Conservation (phyloP, 2,888 invertebrate species). For the Danaus chrysippus region DNA sequence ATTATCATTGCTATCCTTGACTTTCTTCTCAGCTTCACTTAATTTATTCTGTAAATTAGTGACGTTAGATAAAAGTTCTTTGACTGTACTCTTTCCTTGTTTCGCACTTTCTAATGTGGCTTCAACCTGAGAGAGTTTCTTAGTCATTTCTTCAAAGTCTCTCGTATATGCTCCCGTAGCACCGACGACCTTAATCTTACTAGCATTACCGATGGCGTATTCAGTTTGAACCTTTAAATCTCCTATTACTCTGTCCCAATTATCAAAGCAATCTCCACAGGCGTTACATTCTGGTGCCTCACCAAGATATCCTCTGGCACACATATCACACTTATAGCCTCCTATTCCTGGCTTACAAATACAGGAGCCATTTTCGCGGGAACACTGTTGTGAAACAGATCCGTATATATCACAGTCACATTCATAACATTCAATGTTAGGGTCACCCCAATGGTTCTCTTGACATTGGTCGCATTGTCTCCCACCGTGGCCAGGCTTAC, state of each 20-base stretch:
- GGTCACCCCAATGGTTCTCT: constrained; percentile 96
- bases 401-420: constrained; percentile 96
- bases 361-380: constrained; percentile 94
- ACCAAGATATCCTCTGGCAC: constrained; percentile 95
- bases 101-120: constrained; percentile 90
- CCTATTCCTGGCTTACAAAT: constrained; percentile 95
- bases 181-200: constrained; percentile 96
- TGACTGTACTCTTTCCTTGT: constrained; percentile 82
- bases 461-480: constrained; percentile 97
- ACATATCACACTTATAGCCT: constrained; percentile 94
- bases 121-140: constrained; percentile 88
- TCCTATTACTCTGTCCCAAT: constrained; percentile 95
- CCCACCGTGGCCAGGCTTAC: constrained; percentile 95
- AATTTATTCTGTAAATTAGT: constrained; percentile 80
- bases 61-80: constrained; percentile 80
- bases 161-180: constrained; percentile 97
- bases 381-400: constrained; percentile 91
- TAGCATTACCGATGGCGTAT: constrained; percentile 90
- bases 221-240: constrained; percentile 85
- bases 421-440: constrained; percentile 89
- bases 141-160: constrained; percentile 96
- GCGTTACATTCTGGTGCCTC: constrained; percentile 93
- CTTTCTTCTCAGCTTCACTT: constrained; percentile 81
- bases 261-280: constrained; percentile 99
- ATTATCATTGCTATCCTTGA: constrained; percentile 71